phyloP scores from a whole-genome alignment of 2,113 vertebrate genomes.

The Pan paniscus region DNA sequence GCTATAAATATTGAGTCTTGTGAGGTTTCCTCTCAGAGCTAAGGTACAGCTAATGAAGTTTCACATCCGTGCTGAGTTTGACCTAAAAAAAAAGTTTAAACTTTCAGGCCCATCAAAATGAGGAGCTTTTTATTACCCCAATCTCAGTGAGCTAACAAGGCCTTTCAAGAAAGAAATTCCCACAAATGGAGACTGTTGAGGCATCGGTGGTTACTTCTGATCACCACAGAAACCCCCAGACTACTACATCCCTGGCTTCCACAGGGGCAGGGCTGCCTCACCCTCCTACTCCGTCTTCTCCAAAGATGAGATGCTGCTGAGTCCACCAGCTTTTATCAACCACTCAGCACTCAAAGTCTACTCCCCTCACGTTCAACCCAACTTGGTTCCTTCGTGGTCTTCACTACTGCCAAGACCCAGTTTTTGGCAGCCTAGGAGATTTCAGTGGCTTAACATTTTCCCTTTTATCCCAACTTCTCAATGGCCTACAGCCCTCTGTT shows the following conservation, averaged over 20 bases:
- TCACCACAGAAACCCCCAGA: not conserved
- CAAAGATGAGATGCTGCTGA: not conserved
- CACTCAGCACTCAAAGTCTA: too few relatives aligned
- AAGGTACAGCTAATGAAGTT: conserved; percentile 5
- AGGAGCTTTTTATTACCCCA: not conserved
- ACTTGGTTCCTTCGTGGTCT: not conserved
- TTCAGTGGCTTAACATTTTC: not conserved
- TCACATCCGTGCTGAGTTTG: not conserved
- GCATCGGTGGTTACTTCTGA: not conserved
- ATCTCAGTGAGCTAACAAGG: not conserved
- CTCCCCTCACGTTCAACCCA: not conserved
- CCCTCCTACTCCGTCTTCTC: not conserved
- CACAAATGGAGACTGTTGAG: not conserved
- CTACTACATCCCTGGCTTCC: not conserved
- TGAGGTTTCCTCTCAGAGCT: not conserved
- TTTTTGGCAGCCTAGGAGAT: not conserved
- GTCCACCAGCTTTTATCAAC: not conserved
- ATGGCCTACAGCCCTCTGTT: not conserved
- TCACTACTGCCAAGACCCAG: not conserved
- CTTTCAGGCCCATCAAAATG: not conserved
- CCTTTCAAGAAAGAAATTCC: not conserved
- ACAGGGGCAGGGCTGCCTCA: not conserved
- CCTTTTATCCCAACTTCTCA: not conserved
- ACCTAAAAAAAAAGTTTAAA: conserved; percentile 20
- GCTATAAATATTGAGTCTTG: conserved; percentile 26